A percentile compares a stretch with the other conserved stretches of the same genome.
These are phyloP conservation scores for Dendrophyllia cribrosa DNA, from an alignment of 64 coral and sea anemone species.

Conservation along the genomic window DNA sequence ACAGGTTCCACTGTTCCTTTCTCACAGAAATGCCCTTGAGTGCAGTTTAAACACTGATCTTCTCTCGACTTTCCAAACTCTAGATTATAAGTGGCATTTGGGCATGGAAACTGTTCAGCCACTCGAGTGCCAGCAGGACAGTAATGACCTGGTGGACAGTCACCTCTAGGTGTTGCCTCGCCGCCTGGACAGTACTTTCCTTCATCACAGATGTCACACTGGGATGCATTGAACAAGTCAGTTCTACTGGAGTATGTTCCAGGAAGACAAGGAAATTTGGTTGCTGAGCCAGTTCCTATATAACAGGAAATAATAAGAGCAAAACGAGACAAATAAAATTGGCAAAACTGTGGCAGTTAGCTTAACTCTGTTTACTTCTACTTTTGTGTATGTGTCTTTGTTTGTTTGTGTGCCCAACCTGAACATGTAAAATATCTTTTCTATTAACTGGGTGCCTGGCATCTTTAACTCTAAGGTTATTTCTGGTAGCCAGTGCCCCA, in stretches of 20 bases:
- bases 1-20: slow-evolving; percentile 85
- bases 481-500: too few species aligned
- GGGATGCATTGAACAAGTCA: slow-evolving; percentile 89
- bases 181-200: slow-evolving; percentile 97
- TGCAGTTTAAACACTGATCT: slow-evolving; percentile 85
- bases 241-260: slow-evolving; percentile 91
- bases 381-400: too few species aligned
- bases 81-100: slow-evolving; percentile 96
- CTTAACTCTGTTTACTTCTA: too few species aligned
- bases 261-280: slow-evolving; percentile 96
- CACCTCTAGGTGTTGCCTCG: slow-evolving; percentile 82
- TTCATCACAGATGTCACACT: slow-evolving; percentile 87
- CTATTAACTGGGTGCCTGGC: too few species aligned
- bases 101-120: slow-evolving; percentile 89
- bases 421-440: too few species aligned
- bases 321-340: too few species aligned
- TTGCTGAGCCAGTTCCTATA: slow-evolving; percentile 92
- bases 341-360: too few species aligned
- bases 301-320: not conserved
- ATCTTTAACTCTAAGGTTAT: too few species aligned
- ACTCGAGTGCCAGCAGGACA: slow-evolving; percentile 86
- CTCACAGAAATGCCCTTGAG: slow-evolving; percentile 97
- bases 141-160: slow-evolving; percentile 93
- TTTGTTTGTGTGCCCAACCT: too few species aligned
- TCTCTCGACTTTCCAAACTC: slow-evolving; percentile 74